phyloP scores from a whole-genome alignment of 2,797 vertebrate genomes.

The Cyprinodon diabolis region DNA sequence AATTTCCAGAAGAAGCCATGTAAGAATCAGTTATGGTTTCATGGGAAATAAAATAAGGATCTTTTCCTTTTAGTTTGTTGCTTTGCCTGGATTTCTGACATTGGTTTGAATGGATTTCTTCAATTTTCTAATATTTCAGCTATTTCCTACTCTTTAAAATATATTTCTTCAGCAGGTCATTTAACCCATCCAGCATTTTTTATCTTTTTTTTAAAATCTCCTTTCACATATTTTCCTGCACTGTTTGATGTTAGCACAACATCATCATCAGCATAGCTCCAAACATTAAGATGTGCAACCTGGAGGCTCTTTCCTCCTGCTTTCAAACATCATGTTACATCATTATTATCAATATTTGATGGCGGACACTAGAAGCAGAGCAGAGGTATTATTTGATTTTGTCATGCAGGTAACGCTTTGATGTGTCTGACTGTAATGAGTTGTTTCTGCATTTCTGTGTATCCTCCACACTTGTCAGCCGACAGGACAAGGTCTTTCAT shows the following conservation, averaged over 20 bases:
- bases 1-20: background rate
- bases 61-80: background rate
- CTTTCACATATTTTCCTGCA: constrained; percentile 36
- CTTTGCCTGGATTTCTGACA: background rate
- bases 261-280: constrained; percentile 55
- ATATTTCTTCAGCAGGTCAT: background rate
- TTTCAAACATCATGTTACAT: constrained; percentile 21
- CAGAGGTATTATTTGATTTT: constrained; percentile 49
- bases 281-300: constrained; percentile 30
- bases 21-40: background rate
- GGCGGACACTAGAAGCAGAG: constrained; percentile 25
- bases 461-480: constrained; percentile 65
- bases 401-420: constrained; percentile 52
- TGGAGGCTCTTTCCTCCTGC: constrained; percentile 38
- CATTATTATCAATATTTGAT: constrained; percentile 27
- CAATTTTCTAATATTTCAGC: background rate
- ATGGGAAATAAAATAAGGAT: background rate
- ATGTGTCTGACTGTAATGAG: constrained; percentile 55
- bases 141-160: too few species aligned
- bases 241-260: constrained; percentile 56
- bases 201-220: constrained; percentile 25
- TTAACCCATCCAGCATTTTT: constrained; percentile 13
- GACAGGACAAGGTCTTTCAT: constrained; percentile 59
- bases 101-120: background rate
- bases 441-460: constrained; percentile 58